Evolutionary conservation across 2,113 vertebrate species (phyloP), one percentile per base, ranked within the genome.

Genomic region (Suricata suricatta): DNA sequence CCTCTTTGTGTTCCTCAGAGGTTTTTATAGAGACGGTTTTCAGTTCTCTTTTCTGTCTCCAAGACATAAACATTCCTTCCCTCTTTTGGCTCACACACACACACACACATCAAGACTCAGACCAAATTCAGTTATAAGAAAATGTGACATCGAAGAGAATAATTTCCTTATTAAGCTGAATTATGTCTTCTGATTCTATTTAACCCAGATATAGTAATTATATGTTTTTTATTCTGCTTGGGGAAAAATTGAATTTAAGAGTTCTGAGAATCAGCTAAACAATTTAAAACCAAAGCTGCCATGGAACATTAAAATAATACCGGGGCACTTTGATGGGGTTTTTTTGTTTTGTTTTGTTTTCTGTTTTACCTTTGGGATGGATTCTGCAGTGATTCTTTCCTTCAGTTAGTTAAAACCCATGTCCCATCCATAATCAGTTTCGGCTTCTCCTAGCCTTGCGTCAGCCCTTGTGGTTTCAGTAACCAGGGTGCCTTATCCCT

Each of bases 91-190:
- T 96, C 17, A 41, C 47, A 54, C 54, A 23, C 89, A 95, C 17
- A 41, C 47, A 54, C 47, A 31, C 89, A 81, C 41, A 79, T 54
- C 52, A 90, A 88, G n/a, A 90, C 41, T 72, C 79, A 77, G 91
- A 77, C 27, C 44, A 92, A 66, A 88, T 81, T 96, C 77, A 68
- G 60, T 68, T n/a, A 66, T 16, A 71, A 71, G 88, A 82, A 92
- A 87, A 33, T 87, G 12, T 90, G 52, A 21, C 23, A 66, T 15
- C 21, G 83, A 76, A 95, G 68, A 88, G 68, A 90, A 74, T 69
- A 35, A 41, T 72, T 77, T 92, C 64, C 92, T 92, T 95, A 93
- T 90, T 90, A 90, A 54, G 74, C 19, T 77, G 25, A 88, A 83
- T 93, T 79, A 54, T 90, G 69, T 35, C 23, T 97, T 92, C 47